phyloP scores from a whole-genome alignment of 1,140 invertebrate genomes.

The Pachyrhynchus sulphureomaculatus region DNA sequence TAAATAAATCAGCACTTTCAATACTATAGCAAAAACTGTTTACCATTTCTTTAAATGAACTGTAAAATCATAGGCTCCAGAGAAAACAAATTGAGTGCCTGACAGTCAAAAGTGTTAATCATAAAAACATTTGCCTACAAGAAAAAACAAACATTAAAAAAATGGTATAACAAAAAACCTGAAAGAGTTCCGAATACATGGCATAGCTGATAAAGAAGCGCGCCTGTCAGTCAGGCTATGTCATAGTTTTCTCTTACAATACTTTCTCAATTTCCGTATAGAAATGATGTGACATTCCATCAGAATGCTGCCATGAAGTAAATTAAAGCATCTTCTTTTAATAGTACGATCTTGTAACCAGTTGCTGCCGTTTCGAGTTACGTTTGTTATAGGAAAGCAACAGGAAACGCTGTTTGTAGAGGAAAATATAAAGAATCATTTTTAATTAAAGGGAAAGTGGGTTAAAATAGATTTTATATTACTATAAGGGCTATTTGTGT shows the following conservation, averaged over 20 bases:
- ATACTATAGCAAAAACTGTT: no score
- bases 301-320: conserved; percentile 49
- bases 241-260: conserved; percentile 46
- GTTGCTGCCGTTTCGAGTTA: conserved; percentile 2
- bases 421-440: no score
- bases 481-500: no score
- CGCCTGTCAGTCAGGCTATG: conserved; percentile 48
- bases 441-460: no score
- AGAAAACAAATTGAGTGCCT: no score
- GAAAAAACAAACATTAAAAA: conserved; percentile 36
- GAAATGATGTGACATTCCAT: conserved; percentile 51
- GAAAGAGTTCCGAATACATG: conserved; percentile 44
- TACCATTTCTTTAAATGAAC: no score
- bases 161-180: conserved; percentile 41
- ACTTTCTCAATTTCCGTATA: conserved; percentile 53
- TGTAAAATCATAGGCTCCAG: no score
- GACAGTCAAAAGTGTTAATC: no score
- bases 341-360: conserved; percentile 8
- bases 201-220: conserved; percentile 49
- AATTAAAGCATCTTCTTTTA: conserved; percentile 47
- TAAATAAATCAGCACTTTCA: no score
- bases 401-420: no score
- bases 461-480: no score
- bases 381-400: neutral
- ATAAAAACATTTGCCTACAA: no score